Conservation (phyloP, 2,113 vertebrate species). For the Rostratula benghalensis region DNA sequence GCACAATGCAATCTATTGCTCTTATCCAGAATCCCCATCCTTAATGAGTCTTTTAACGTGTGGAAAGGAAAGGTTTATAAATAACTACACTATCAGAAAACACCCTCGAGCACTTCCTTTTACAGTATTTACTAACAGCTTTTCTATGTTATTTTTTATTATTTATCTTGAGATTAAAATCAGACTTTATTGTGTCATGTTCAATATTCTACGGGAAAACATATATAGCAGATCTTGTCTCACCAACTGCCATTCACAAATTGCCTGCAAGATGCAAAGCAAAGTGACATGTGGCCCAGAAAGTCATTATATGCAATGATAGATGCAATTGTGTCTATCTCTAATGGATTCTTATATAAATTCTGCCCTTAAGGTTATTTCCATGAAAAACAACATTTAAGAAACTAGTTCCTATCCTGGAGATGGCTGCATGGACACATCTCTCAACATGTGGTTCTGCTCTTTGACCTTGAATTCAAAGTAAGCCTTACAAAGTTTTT, state of each 20-base stretch:
- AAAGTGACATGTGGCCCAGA: conserved; percentile 37
- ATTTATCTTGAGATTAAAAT: conserved; percentile 66
- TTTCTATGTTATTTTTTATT: conserved; percentile 67
- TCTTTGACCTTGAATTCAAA: background rate
- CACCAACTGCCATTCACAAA: conserved; percentile 61
- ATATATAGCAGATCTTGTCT: conserved; percentile 43
- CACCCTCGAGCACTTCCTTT: conserved; percentile 43
- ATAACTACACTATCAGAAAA: conserved; percentile 53
- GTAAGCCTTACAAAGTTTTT: background rate
- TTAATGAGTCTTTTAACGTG: conserved; percentile 47
- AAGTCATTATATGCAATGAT: conserved; percentile 36
- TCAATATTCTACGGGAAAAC: conserved; percentile 55
- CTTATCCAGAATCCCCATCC: conserved; percentile 14
- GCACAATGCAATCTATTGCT: conserved; percentile 7
- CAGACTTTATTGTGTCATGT: conserved; percentile 60
- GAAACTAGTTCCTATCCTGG: background rate
- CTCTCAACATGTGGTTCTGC: background rate
- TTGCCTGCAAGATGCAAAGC: conserved; percentile 43
- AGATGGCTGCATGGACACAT: background rate
- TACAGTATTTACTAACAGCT: conserved; percentile 66
- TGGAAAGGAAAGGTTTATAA: conserved; percentile 49
- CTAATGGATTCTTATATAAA: conserved; percentile 3
- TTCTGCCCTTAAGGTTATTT: conserved; percentile 15
- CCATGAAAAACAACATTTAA: background rate
- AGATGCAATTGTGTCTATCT: conserved; percentile 7